Evolutionary conservation across 2,797 vertebrate species (phyloP), one percentile per base, ranked within the genome.

Genomic region (Poecilia gillii): DNA sequence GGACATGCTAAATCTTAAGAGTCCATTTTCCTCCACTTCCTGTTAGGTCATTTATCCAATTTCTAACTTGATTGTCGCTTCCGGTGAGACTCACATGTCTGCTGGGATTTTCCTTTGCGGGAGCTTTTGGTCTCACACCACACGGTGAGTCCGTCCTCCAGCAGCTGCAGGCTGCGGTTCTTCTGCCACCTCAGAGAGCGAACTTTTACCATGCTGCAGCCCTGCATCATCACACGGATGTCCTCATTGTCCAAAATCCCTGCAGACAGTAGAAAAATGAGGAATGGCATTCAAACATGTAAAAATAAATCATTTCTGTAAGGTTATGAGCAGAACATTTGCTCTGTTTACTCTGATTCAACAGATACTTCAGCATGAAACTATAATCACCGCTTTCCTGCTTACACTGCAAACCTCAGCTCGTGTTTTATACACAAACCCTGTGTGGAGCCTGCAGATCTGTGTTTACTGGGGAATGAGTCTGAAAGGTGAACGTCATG

Each of bases 121-220:
- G 96, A 94, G 82, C 94, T 94, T 88, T 96, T 96, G 75, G 91
- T 95, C 91, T 99, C 96, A 4, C 97, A 98, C 97, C 97, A 97
- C 81, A 99, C 93, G 0, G 97, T 98, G 77, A 97, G 91, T 3
- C 97, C 96, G 0, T 99, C 98, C 84, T 99, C 97, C 90, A 98
- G 96, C 81, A 99, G 96, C 53, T 92, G 92, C 90, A 97, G 96
- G 78, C 87, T 88, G 18, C 98, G 95, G 83, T 95, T 96, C 94
- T 97, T 95, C 90, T 96, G 95, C 92, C 96, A 96, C n/a, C 95
- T 93, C 2, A 80, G 84, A 1, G 97, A 96, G 83, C 97, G 97
- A 77, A 99, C 95, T 90, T 99, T 99, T 90, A 96, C 90, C 87
- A 99, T 95, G 83, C 76, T 93, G 51, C 96, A 96, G 36, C 98